Evolutionary conservation across 1,140 invertebrate species (phyloP).

Genomic region (Yoshiicerus persimilis): DNA sequence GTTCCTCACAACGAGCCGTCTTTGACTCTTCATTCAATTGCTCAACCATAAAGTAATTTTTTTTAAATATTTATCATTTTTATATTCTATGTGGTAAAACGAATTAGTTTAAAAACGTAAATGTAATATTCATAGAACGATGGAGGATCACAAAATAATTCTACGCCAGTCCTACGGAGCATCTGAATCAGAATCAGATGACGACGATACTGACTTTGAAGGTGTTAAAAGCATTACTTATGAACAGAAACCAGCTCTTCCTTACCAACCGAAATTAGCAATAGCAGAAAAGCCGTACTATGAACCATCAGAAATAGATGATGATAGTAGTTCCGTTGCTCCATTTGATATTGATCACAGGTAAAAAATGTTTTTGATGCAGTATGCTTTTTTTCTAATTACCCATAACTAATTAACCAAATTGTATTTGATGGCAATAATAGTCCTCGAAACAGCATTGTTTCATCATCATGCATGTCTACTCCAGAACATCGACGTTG

Average conservation of each 20-base stretch:
- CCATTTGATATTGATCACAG: slow-evolving; percentile 34
- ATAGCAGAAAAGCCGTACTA: slow-evolving; percentile 40
- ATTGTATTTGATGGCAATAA: not conserved
- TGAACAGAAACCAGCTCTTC: slow-evolving; percentile 27
- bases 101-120: not conserved
- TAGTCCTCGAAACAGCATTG: not conserved
- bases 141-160: slow-evolving; percentile 37
- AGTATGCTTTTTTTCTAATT: not conserved
- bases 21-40: slow-evolving; percentile 34
- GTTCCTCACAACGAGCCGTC: slow-evolving; percentile 36
- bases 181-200: slow-evolving; percentile 52
- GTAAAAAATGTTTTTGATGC: not conserved
- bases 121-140: not conserved
- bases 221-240: slow-evolving; percentile 40
- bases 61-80: not conserved
- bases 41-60: slow-evolving; percentile 8
- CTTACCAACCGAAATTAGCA: slow-evolving; percentile 22
- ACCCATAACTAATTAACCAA: not conserved
- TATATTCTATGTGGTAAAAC: not conserved
- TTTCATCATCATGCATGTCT: not conserved
- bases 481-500: slow-evolving; percentile 50
- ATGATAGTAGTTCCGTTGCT: slow-evolving; percentile 42
- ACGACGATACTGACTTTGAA: slow-evolving; percentile 52
- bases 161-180: slow-evolving; percentile 46
- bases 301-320: slow-evolving; percentile 35